Evolutionary conservation across 64 coral and sea anemone genomes (phyloP).

Genomic region (Anthopleura sola): DNA sequence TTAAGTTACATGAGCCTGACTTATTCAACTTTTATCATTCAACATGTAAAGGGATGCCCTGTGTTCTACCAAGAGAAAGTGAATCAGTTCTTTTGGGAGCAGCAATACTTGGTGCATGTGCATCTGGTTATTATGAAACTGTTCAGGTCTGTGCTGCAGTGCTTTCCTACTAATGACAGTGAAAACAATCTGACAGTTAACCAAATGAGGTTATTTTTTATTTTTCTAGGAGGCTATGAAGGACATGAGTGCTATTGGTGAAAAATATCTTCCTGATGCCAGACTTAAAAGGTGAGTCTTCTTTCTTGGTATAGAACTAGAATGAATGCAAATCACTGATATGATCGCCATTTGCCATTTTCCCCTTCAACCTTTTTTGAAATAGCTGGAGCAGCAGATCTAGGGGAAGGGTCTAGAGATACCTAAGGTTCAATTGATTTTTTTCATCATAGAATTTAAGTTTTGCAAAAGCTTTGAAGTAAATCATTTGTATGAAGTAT

Average conservation of each 20-base stretch:
- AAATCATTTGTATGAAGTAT: no score
- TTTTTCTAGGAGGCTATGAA: constrained; percentile 81
- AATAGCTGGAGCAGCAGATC: no score
- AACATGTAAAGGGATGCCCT: constrained; percentile 56
- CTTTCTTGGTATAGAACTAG: not conserved
- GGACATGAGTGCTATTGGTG: constrained; percentile 66
- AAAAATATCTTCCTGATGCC: constrained; percentile 48
- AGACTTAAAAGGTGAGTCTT: constrained; percentile 58
- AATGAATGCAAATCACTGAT: no score
- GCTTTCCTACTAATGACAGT: not conserved
- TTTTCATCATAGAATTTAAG: no score
- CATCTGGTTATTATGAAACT: constrained; percentile 58
- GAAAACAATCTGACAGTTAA: not conserved
- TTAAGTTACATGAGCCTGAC: no score
- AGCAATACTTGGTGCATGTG: constrained; percentile 82
- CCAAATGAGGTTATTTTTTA: not conserved
- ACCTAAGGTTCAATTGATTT: no score
- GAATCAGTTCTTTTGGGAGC: constrained; percentile 81
- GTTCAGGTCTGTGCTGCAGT: constrained; percentile 54
- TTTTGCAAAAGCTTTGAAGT: no score
- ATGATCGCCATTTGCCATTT: no score
- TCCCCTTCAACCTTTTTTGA: no score
- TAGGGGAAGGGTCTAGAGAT: no score
- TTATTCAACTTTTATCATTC: no score
- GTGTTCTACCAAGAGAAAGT: constrained; percentile 73